Percentiles rank a stretch among this genome's conserved stretches.
Evolutionary conservation across 2,888 invertebrate genomes (phyloP).

Genomic region (Amiota mariae): DNA sequence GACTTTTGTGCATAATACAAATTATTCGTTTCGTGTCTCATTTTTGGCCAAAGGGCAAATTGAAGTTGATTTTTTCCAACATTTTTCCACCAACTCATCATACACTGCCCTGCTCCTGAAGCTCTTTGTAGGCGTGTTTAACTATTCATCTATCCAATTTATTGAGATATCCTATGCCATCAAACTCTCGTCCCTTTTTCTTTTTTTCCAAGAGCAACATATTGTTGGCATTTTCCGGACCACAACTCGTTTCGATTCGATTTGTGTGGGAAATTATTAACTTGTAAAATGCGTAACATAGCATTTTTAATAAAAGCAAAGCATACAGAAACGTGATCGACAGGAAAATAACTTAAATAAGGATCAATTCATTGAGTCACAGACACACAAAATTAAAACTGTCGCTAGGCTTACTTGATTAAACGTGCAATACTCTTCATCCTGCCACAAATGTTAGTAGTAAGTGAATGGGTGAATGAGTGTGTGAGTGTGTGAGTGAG

Average conservation of each 20-base stretch:
- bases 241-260: slow-evolving; percentile 26
- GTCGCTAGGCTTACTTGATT: slow-evolving; percentile 3
- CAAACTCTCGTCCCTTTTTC: too few relatives aligned
- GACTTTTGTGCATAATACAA: slow-evolving; percentile 58
- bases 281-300: slow-evolving; percentile 66
- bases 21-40: slow-evolving; percentile 66
- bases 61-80: not conserved
- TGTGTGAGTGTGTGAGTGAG: too few relatives aligned
- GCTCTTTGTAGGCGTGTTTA: slow-evolving; percentile 5
- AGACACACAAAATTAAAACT: not conserved
- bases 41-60: slow-evolving; percentile 17
- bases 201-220: slow-evolving; percentile 54
- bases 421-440: not conserved
- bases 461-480: too few relatives aligned
- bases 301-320: slow-evolving; percentile 64
- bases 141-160: slow-evolving; percentile 35
- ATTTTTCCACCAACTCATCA: not conserved
- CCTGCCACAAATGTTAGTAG: not conserved
- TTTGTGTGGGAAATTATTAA: slow-evolving; percentile 66
- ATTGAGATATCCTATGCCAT: not conserved
- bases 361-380: not conserved
- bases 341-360: slow-evolving; percentile 11
- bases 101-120: too few relatives aligned
- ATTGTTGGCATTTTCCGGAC: slow-evolving; percentile 39
- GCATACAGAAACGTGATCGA: slow-evolving; percentile 39